Conservation (phyloP, 2,888 invertebrate species). For the Stenolophus ochropezus region DNA sequence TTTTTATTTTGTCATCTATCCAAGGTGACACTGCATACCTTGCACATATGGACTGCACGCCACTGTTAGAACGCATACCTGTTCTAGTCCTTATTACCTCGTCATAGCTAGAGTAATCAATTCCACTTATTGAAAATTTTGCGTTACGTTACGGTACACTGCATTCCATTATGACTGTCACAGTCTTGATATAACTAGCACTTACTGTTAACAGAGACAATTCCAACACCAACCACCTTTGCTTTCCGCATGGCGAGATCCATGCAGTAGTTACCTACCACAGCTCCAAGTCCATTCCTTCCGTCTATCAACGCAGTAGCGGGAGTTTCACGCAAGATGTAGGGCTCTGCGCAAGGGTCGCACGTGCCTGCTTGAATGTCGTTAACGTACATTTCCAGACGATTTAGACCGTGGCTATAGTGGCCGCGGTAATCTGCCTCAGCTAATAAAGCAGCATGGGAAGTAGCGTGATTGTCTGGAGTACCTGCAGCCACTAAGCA, state of each 20-base stretch:
- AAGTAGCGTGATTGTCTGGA: slow-evolving; percentile 77
- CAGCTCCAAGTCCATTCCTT: slow-evolving; percentile 81
- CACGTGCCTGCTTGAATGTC: slow-evolving; percentile 77
- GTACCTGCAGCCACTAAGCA: slow-evolving; percentile 82
- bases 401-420: slow-evolving; percentile 84
- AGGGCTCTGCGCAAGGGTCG: slow-evolving; percentile 74
- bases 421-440: slow-evolving; percentile 84
- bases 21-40: too few species aligned
- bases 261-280: slow-evolving; percentile 80
- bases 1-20: too few species aligned
- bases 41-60: too few species aligned
- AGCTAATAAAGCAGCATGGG: slow-evolving; percentile 81
- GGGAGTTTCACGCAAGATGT: slow-evolving; percentile 76
- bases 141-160: too few species aligned
- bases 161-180: too few species aligned
- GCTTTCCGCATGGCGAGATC: slow-evolving; percentile 83
- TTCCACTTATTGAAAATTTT: too few species aligned
- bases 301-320: slow-evolving; percentile 80
- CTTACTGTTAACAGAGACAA: slow-evolving; percentile 78
- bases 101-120: too few species aligned
- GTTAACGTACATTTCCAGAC: slow-evolving; percentile 82
- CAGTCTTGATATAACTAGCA: too few species aligned
- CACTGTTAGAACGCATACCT: too few species aligned
- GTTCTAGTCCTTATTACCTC: too few species aligned
- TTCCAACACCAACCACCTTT: slow-evolving; percentile 79